Base-by-base conservation (phyloP, 1,140 invertebrate species). In the Trichonephila inaurata region DNA sequence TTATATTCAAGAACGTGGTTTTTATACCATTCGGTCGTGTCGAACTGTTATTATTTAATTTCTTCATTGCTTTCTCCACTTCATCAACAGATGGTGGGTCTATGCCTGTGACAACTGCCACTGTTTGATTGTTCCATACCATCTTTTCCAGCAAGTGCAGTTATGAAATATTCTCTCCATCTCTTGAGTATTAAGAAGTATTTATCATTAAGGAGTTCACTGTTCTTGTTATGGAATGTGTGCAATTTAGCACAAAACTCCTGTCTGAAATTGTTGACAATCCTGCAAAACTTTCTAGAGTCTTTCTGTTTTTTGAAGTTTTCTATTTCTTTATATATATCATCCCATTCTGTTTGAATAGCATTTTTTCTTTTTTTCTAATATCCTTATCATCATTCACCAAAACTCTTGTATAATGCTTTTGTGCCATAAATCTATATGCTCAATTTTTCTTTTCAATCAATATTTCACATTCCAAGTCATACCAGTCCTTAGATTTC, bases 281-380 rank as follows among this genome's bases (percentile, higher is more conserved):
- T 19, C 3, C 0, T 28, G 5, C 14, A 28, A 33, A 89, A 64
- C 24, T 24, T 19, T 28, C 19, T 44, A 10, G 16, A 4, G 28
- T 1, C 28, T 28, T 40, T 33, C 5, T 66, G 87, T 33, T 64
- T 6, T n/a, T 8, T n/a, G 69, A 77, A 90, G 14, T 60, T 14
- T 77, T n/a, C 40, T 40, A 10, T 72, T 77, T 90, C 12, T 21
- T 69, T 21, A 16, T 72, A 10, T 60, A 40, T 72, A 44, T 62
- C 58, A 62, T 89, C 40, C 44, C 72, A 81, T 24, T 24, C 19
- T 81, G 21, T 81, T 81, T 81, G 19, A 33, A 81, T 81, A 81
- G 14, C 0, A 28, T 81, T 3, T 81, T 81, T 21, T 81, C 3
- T 66, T 66, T 18, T n/a, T 6, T 66, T 66, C 64, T 66, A 66